Base-by-base conservation (phyloP, 1,140 invertebrate species). In the Brachionus calyciflorus region DNA sequence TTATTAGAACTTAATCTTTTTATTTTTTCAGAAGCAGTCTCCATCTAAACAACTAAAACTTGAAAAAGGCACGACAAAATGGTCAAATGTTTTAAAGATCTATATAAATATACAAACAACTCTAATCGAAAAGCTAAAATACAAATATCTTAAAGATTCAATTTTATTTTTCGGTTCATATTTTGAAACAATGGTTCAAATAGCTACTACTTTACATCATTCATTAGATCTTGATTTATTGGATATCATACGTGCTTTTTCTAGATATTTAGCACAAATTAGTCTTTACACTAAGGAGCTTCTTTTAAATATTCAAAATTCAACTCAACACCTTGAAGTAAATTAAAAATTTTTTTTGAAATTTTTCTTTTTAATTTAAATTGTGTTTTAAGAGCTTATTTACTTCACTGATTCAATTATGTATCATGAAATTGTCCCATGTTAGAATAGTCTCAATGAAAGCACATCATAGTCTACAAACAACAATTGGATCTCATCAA, bases 231-330 rank as follows among this genome's bases (percentile, higher is more conserved):
- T 17, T 24, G 37, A 73, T 55, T 51, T 55, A 19, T 28, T 73
- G 2, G 30, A 73, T 1, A 49, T 51, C 14, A 73, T 73, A 28
- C n/a, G 69, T 51, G 17, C 46, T 10, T 49, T 73, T 28, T 73
- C 46, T 17, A 37, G 69, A 73, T 73, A 37, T 51, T 73, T 73
- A 7, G n/a, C 30, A 3, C 44, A 73, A 51, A 41, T 73, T 0
- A 73, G 69, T 41, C 14, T 24, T 51, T 73, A 51, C 41, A 51
- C 46, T 19, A 73, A 73, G 30, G 69, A 73, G n/a, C 69, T 73
- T 2, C 26, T 55, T 19, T 19, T 73, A 7, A 37, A 33, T 19
- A 49, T 73, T 1, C 51, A 17, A 51, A 51, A 49, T 19, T 73
- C 69, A 24, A 73, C 12, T 6, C 19, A 73, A 30, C 17, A 44